Evolutionary conservation across 2,888 invertebrate genomes (phyloP), one percentile per base, ranked within the genome.

Genomic region (Acanthosepion pharaonis): DNA sequence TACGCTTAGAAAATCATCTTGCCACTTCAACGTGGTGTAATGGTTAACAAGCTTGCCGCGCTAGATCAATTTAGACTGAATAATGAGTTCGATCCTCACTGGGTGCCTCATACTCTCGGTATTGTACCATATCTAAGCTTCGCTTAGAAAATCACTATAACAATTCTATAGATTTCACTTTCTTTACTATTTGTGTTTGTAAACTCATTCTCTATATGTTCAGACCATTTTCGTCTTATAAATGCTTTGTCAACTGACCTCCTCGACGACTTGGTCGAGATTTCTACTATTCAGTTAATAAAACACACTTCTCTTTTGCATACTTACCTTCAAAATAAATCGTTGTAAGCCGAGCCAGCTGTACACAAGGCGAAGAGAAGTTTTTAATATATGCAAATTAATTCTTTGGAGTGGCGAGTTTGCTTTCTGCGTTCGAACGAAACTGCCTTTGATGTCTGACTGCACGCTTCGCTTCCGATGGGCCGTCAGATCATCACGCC

Each of bases 381-480:
- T 78, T 5, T 15, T 78, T 78, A 78, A 78, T 78, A 78, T 78
- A 78, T 78, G 78, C 33, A 78, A 78, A 78, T 78, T 78, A 78
- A 78, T 78, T 78, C 78, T 78, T 78, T 78, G n/a, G 78, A n/a
- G n/a, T 33, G 78, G n/a, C 33, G 78, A 15, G 78, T n/a, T 78
- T 33, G 78, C 78, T 78, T 78, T 78, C 11, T 78, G 9, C 78
- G n/a, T 78, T 78, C n/a, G 78, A 33, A 78, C 78, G 78, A n/a
- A 78, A 78, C 78, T 78, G 2, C 15, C n/a, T 78, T 78, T 78
- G 78, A 78, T 78, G 78, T 78, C n/a, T n/a, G 78, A 15, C n/a
- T 78, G 78, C 78, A 78, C n/a, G 78, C n/a, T 78, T 78, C 78
- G 78, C 78, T 78, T 78, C 78, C 78, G n/a, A 78, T 78, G n/a